Evolutionary conservation across 2,888 invertebrate species (phyloP), one percentile per base, ranked within the genome.

Genomic region (Dusona sp.): DNA sequence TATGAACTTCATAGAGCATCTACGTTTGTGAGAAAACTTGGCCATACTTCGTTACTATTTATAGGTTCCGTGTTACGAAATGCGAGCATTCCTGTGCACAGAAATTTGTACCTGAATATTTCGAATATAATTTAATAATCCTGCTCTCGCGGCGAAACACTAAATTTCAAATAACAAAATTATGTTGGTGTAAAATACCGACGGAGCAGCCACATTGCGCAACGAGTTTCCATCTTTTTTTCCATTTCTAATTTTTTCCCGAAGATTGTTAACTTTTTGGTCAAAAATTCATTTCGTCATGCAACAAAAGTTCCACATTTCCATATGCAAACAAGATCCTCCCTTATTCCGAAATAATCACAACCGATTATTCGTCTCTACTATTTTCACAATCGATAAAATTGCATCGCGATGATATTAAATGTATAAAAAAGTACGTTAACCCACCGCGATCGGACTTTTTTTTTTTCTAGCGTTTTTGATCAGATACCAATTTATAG

Each of bases 11-110:
- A 6, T 6, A 9, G 8, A 19, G 42, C 9, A 19, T 25, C n/a
- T 65, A 29, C 45, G 67, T 72, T 33, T 85, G 74, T 64, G 87
- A 87, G 81, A 87, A 87, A 77, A 25, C 9, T 38, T 6, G n/a
- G 13, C 25, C 33, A 16, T 1, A 3, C 19, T 36, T 16, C 29
- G 29, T 33, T 68, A 16, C 42, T 19, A 25, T 83, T 68, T 61
- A 45, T 38, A 33, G 29, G 48, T 64, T 57, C n/a, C 45, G 33
- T 7, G 19, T 64, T 3, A 38, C 29, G 9, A 7, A 42, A 22
- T n/a, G 6, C 9, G n/a, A 25, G n/a, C 42, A 54, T 54, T 45
- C 22, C 16, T 22, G 9, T 74, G 29, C n/a, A 74, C n/a, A 42
- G 13, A 81, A 74, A 74, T 74, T 74, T 81, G 54, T 67, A 81